A percentile compares a stretch with the other conserved stretches of the same genome.
Conservation (phyloP, 2,888 invertebrate genomes). For the Limnephilus auricula region DNA sequence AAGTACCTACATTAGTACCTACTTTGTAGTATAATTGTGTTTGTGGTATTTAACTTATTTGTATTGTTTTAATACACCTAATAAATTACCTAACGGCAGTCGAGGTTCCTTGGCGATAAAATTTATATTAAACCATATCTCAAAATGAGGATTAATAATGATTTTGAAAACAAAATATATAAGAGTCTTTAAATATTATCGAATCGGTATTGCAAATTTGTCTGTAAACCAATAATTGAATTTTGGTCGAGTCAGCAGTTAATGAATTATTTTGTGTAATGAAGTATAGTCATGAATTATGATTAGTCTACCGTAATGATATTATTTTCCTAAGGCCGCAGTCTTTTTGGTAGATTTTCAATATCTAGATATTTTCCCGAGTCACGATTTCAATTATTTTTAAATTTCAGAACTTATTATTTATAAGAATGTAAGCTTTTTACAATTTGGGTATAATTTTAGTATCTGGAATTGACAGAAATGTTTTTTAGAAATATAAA, state of each 20-base stretch:
- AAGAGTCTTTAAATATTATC: background rate
- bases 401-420: background rate
- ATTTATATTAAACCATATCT: background rate
- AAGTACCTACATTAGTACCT: too few relatives aligned
- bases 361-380: background rate
- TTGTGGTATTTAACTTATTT: too few relatives aligned
- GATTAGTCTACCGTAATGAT: background rate
- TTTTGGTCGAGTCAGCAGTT: background rate
- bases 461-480: background rate
- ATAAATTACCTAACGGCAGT: background rate
- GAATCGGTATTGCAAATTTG: background rate
- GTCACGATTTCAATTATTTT: conserved; percentile 30
- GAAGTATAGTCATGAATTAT: background rate
- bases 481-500: too few relatives aligned
- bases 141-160: background rate
- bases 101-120: background rate
- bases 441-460: background rate
- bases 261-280: conserved; percentile 9
- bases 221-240: background rate
- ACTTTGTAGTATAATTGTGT: too few relatives aligned
- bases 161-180: background rate
- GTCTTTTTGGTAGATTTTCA: background rate
- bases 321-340: conserved; percentile 6
- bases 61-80: background rate
- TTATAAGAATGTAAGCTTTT: background rate